Percentiles rank a stretch among this genome's conserved stretches.
These are phyloP conservation scores for Limulus polyphemus DNA, from an alignment of 2,888 invertebrate genomes.

Conservation along the genomic window DNA sequence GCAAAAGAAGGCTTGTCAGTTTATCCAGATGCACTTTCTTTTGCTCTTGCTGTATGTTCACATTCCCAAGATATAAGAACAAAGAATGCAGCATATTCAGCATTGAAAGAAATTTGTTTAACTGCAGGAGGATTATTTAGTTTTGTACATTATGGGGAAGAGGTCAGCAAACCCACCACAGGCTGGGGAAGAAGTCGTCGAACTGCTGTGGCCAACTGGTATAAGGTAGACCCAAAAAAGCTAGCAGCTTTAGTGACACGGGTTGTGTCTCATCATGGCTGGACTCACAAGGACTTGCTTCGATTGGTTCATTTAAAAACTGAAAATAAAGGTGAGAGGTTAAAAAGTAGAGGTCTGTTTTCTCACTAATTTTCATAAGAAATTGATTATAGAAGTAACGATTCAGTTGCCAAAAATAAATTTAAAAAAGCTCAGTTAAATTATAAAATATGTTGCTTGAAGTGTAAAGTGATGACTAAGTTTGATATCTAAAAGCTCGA, in stretches of 20 bases:
- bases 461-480: too few species aligned
- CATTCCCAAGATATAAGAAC: slow-evolving; percentile 38
- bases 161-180: slow-evolving; percentile 34
- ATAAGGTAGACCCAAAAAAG: slow-evolving; percentile 46
- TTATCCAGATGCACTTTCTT: slow-evolving; percentile 42
- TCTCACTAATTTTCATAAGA: too few species aligned
- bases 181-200: slow-evolving; percentile 53
- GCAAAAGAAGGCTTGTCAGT: too few species aligned
- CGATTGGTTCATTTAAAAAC: slow-evolving; percentile 33
- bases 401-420: too few species aligned
- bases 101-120: slow-evolving; percentile 45
- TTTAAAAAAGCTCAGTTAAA: too few species aligned
- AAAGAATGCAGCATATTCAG: slow-evolving; percentile 45
- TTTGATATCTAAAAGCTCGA: too few species aligned
- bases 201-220: slow-evolving; percentile 52
- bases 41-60: slow-evolving; percentile 51
- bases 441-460: too few species aligned
- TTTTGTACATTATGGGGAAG: slow-evolving; percentile 48
- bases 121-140: slow-evolving; percentile 51
- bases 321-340: background rate
- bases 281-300: slow-evolving; percentile 59
- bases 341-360: too few species aligned
- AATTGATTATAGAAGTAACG: too few species aligned
- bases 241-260: slow-evolving; percentile 52
- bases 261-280: slow-evolving; percentile 50